phyloP scores from a whole-genome alignment of 23 tunicate species.

The Phallusia fumigata region DNA sequence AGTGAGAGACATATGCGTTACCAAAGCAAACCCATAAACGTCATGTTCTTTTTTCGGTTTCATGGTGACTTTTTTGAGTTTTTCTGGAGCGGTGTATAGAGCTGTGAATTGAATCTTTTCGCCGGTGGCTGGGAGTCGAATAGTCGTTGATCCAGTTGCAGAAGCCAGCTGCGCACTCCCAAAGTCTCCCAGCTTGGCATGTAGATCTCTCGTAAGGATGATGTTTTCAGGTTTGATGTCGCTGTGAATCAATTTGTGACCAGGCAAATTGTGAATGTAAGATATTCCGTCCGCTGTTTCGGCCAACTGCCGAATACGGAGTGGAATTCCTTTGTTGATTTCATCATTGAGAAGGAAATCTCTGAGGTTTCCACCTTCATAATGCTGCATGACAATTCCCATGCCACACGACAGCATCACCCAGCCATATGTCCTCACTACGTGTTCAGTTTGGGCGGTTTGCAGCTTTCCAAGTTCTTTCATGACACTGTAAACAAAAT shows the following conservation, averaged over 20 bases:
- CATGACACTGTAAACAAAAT: background rate
- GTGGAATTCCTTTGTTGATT: background rate
- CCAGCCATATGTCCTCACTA: constrained; percentile 1
- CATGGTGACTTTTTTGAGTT: background rate
- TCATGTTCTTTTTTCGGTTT: background rate
- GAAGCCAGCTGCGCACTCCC: background rate
- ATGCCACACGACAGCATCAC: background rate
- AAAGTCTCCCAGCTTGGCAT: background rate
- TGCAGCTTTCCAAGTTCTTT: background rate
- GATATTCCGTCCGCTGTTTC: background rate
- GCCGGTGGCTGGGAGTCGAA: background rate
- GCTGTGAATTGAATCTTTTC: constrained; percentile 3
- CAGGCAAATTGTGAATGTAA: background rate
- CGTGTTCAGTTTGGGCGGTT: background rate
- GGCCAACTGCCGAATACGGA: background rate
- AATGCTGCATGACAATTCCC: background rate
- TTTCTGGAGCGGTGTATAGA: constrained; percentile 2
- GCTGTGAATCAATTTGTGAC: background rate
- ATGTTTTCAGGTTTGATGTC: background rate
- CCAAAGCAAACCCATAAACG: background rate
- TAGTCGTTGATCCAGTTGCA: background rate
- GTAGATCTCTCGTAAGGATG: background rate
- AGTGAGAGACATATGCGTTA: background rate
- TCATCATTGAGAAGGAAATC: background rate
- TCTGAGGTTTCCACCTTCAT: background rate